Evolutionary conservation across 2,797 vertebrate species (phyloP).

Genomic region (Hippopotamyrus pictus): DNA sequence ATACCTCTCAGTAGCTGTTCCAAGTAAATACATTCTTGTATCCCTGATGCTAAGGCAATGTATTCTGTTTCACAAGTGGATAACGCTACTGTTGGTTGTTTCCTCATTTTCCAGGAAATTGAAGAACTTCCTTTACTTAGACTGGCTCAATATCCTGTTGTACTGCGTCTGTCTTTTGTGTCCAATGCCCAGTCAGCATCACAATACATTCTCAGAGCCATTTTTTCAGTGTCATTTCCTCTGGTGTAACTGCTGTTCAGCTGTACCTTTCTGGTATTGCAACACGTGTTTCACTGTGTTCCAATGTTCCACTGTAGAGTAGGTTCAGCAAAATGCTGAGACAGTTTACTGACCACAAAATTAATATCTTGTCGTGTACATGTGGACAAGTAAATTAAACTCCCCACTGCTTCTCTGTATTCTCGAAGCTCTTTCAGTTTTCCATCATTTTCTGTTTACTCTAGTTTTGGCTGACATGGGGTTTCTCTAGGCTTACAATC

Average conservation of each 20-base stretch:
- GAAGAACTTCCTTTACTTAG: not conserved
- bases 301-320: not conserved
- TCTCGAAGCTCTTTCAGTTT: not conserved
- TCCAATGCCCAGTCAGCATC: not conserved
- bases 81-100: not conserved
- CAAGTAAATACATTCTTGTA: slow-evolving; percentile 25
- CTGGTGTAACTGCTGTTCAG: not conserved
- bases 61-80: not conserved
- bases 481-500: not conserved
- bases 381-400: not conserved
- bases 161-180: not conserved
- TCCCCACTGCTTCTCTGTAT: not conserved
- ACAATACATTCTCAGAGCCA: not conserved
- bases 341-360: not conserved
- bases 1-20: slow-evolving; percentile 14
- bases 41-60: not conserved
- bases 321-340: not conserved
- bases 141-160: not conserved
- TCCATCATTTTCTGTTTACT: not conserved
- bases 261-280: not conserved
- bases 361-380: not conserved
- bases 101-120: not conserved
- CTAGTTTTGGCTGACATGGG: not conserved
- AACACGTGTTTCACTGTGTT: not conserved
- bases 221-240: not conserved